Percentiles rank a stretch among this genome's conserved stretches.
Evolutionary conservation across 2,888 invertebrate species (phyloP).

Genomic region (Danaus chrysippus): DNA sequence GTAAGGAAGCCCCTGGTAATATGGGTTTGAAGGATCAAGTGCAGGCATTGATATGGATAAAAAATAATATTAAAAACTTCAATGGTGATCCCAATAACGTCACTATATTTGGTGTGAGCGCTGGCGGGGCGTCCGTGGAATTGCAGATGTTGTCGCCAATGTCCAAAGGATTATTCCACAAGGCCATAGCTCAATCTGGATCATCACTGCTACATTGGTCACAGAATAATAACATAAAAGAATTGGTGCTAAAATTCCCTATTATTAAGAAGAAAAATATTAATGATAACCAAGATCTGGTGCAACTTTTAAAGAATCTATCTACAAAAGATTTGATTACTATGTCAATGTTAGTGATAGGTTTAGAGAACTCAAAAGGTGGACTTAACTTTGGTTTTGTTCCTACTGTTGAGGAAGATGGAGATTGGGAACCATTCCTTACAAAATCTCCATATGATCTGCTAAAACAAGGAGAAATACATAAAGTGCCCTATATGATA

Average conservation of each 20-base stretch:
- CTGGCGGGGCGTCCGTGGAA: conserved; percentile 72
- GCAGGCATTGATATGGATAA: conserved; percentile 74
- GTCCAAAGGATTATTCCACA: conserved; percentile 73
- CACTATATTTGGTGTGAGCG: conserved; percentile 75
- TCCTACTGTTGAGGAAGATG: conserved; percentile 61
- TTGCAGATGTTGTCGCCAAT: conserved; percentile 64
- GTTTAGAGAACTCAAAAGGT: conserved; percentile 45
- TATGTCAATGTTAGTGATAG: conserved; percentile 46
- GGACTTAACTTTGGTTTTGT: conserved; percentile 73
- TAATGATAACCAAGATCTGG: conserved; percentile 44
- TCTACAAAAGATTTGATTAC: conserved; percentile 52
- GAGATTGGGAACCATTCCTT: conserved; percentile 68
- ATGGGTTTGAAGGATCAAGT: conserved; percentile 76
- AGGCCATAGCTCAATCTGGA: conserved; percentile 77
- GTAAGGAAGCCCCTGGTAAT: conserved; percentile 69
- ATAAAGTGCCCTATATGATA: conserved; percentile 69
- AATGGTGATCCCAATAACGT: conserved; percentile 72
- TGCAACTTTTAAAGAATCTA: conserved; percentile 53
- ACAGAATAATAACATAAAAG: conserved; percentile 49
- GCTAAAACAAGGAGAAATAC: conserved; percentile 60
- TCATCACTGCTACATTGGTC: conserved; percentile 73
- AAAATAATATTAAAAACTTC: conserved; percentile 67
- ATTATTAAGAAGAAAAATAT: conserved; percentile 42
- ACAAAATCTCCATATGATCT: conserved; percentile 57
- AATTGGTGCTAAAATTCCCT: conserved; percentile 53